Evolutionary conservation across 2,113 vertebrate genomes (phyloP), one percentile per base, ranked within the genome.

Genomic region (Thryonomys swinderianus): DNA sequence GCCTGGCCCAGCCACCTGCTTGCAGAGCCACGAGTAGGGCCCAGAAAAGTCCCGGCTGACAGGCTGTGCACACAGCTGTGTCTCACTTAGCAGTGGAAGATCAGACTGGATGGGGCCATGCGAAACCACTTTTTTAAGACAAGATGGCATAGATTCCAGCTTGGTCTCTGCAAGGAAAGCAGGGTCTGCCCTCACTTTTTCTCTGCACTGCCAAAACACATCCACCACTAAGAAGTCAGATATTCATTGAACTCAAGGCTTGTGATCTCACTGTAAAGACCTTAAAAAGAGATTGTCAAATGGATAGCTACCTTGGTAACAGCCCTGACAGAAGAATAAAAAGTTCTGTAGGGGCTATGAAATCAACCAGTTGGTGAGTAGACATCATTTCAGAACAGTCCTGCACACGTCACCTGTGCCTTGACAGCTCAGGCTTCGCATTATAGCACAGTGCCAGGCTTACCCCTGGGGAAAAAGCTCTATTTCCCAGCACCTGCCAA

Each of bases 391-490:
- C 25, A 30, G 85, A 69, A 7, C 8, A 13, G 4, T 2, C 69
- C 67, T 90, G 86, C 16, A 7, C 20, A 2, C 40, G 0, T 0
- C 69, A 1, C n/a, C 42, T 4, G 61, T 42, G 11, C 0, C 21
- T 30, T 13, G 3, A 32, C 37, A 21, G 42, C 13, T 2, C 25
- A 3, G 37, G 51, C 12, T 18, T 14, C 48, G 9, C 17, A 0
- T 57, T n/a, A 11, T 25, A 10, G 13, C 18, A 3, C 5, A 7
- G 32, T 0, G 3, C 73, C 5, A 0, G 2, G 64, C 32, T 67
- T 32, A 34, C 20, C 48, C 40, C 64, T 51, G 48, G 62, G 34
- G 21, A 82, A 42, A 61, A 78, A 67, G 25, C 67, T 86, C 42
- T 7, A 27, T 55, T 32, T 62, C 34, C 64, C 42, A 69, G 25